phyloP scores from a whole-genome alignment of 1,140 invertebrate species.

The Rhizoglyphus robini region DNA sequence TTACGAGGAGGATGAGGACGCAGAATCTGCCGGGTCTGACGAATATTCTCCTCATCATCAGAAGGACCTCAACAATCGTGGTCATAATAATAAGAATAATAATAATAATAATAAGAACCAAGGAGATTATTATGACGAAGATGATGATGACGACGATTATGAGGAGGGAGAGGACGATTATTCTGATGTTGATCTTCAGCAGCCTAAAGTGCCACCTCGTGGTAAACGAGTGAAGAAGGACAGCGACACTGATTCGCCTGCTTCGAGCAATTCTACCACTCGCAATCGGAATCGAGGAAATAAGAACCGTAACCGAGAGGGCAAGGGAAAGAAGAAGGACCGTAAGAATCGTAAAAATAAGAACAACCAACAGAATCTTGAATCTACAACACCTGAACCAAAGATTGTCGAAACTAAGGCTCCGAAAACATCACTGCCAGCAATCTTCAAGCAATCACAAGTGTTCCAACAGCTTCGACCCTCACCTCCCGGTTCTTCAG shows the following conservation, averaged over 20 bases:
- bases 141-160: conserved; percentile 8
- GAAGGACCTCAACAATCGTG: no score
- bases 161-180: conserved; percentile 8
- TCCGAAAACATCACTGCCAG: no score
- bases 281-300: neutral
- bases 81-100: no score
- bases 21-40: no score
- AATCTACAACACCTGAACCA: no score
- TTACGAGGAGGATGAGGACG: neutral
- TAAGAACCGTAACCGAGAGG: neutral
- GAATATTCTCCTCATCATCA: no score
- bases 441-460: no score
- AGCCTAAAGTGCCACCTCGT: no score
- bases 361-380: neutral
- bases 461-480: no score
- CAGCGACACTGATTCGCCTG: neutral
- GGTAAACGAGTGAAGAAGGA: conserved; percentile 1
- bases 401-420: no score
- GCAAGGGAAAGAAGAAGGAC: neutral
- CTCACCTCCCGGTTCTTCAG: neutral
- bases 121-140: neutral
- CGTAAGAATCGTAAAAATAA: neutral
- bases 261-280: neutral
- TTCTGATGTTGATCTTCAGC: neutral
- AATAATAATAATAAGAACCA: no score